Percentiles rank a stretch among this genome's conserved stretches.
Evolutionary conservation across 2,888 invertebrate species (phyloP).

Genomic region (Danaus chrysippus): DNA sequence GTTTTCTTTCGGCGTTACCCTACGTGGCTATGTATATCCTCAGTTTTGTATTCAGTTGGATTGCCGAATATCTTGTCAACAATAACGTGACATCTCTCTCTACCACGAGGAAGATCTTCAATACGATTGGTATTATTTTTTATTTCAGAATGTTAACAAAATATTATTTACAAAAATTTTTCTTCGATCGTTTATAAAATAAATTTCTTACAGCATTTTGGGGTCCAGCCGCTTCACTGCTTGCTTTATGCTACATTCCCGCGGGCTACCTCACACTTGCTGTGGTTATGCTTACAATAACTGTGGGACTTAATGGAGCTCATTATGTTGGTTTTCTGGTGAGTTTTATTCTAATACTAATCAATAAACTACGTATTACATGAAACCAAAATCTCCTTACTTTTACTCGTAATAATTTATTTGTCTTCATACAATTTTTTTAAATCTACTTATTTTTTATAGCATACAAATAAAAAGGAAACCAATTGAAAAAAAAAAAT

Average conservation of each 20-base stretch:
- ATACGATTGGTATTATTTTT: slow-evolving; percentile 72
- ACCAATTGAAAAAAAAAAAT: too few relatives aligned
- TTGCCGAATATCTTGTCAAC: slow-evolving; percentile 81
- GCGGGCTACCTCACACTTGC: slow-evolving; percentile 78
- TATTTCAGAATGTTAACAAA: background rate
- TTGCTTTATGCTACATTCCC: slow-evolving; percentile 79
- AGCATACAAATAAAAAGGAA: too few relatives aligned
- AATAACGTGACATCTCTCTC: slow-evolving; percentile 72
- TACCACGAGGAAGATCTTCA: slow-evolving; percentile 82
- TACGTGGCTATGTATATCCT: slow-evolving; percentile 87
- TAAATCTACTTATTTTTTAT: too few relatives aligned
- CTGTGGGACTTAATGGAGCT: slow-evolving; percentile 87
- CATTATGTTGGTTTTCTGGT: slow-evolving; percentile 87
- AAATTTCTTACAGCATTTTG: slow-evolving; percentile 75
- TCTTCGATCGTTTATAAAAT: background rate
- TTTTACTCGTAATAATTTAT: too few relatives aligned
- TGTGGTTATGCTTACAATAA: slow-evolving; percentile 82
- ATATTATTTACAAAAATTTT: background rate
- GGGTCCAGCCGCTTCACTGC: slow-evolving; percentile 84
- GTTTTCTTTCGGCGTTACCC: slow-evolving; percentile 84
- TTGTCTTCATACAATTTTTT: too few relatives aligned
- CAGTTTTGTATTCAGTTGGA: slow-evolving; percentile 84
- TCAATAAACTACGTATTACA: background rate
- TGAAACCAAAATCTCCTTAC: too few relatives aligned
- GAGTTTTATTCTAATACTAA: slow-evolving; percentile 23